These are phyloP conservation scores for Papilio machaon DNA, from an alignment of 1,140 invertebrate species.

Conservation along the genomic window DNA sequence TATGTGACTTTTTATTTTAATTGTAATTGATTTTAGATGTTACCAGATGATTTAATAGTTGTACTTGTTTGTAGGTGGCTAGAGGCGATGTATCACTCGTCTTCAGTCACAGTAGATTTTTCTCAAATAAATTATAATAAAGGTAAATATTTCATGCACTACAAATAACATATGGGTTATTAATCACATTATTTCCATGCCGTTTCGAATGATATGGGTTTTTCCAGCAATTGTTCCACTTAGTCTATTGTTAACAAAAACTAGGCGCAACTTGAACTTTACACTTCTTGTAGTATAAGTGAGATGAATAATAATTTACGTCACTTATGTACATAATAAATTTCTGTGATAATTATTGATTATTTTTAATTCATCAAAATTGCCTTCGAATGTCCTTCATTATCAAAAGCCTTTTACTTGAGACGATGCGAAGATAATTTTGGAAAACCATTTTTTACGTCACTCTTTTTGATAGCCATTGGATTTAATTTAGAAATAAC, in stretches of 20 bases:
- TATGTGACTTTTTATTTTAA: too few relatives aligned
- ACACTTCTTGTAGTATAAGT: neutral
- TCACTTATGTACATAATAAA: neutral
- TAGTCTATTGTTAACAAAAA: conserved; percentile 17
- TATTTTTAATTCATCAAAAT: too few relatives aligned
- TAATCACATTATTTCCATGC: conserved; percentile 20
- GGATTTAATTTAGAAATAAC: too few relatives aligned
- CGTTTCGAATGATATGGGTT: conserved; percentile 7
- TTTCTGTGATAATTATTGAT: neutral
- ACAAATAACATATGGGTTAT: conserved; percentile 25
- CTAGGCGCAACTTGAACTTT: neutral
- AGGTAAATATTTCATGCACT: neutral
- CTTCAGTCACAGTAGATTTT: neutral
- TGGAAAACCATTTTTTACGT: too few relatives aligned
- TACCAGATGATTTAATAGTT: too few relatives aligned
- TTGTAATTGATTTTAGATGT: too few relatives aligned
- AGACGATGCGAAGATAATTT: too few relatives aligned
- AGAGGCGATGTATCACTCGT: neutral
- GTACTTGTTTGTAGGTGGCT: too few relatives aligned
- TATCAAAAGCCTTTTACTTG: too few relatives aligned
- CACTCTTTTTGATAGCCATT: too few relatives aligned
- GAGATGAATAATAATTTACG: neutral
- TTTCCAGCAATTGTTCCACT: conserved; percentile 24
- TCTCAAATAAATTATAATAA: neutral
- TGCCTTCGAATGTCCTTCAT: too few relatives aligned